A percentile compares a stretch with the other conserved stretches of the same genome.
These are phyloP conservation scores for Ophiodon elongatus DNA, from an alignment of 2,113 vertebrate genomes.

Conservation along the genomic window DNA sequence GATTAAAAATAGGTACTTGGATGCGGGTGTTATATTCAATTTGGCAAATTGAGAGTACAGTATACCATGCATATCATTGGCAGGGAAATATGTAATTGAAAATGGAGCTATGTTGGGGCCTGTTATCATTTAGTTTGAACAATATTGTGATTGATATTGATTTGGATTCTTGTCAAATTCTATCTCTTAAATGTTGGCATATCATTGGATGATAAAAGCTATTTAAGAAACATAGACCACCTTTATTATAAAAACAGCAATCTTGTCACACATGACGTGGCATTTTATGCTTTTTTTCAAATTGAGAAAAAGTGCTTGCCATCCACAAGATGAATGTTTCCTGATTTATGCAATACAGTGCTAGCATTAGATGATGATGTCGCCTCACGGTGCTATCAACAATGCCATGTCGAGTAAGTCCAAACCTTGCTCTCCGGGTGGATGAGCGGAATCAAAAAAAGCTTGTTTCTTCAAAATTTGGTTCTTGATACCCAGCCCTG, in stretches of 20 bases:
- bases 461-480: neutral
- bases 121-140: neutral
- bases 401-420: neutral
- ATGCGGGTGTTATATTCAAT: neutral
- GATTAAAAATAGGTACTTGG: slow-evolving; percentile 26
- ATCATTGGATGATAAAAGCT: neutral
- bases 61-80: neutral
- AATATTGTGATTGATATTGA: neutral
- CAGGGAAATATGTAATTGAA: neutral
- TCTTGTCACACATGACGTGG: neutral
- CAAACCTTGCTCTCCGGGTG: neutral
- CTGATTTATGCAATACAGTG: neutral
- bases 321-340: neutral
- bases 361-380: neutral
- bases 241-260: neutral
- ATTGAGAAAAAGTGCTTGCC: neutral
- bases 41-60: neutral
- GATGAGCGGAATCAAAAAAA: neutral
- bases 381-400: too few relatives aligned
- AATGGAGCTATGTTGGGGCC: neutral
- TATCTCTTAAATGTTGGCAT: neutral
- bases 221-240: neutral
- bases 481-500: slow-evolving; percentile 3
- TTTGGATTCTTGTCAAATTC: neutral
- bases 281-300: neutral